Evolutionary conservation across 2,888 invertebrate genomes (phyloP), one percentile per base, ranked within the genome.

Genomic region (Drosophila neoperkinsi): DNA sequence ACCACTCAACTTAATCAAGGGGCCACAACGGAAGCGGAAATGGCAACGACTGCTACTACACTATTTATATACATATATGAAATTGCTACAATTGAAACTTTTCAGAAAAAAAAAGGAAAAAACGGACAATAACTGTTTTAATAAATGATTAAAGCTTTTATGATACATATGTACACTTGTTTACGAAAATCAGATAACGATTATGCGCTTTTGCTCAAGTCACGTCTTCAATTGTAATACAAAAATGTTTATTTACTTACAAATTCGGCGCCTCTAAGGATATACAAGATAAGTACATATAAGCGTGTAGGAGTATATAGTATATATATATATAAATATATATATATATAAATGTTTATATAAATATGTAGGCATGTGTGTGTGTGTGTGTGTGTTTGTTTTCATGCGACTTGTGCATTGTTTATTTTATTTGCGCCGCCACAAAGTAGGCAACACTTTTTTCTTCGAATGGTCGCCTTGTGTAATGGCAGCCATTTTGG

Each of bases 231-330:
- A 55, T 74, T 88, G 77, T 75, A 71, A 71, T 90, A 86, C 59
- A 85, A 67, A 74, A 74, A 56, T 41, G 21, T 85, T 88, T 88
- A 85, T 85, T 85, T 83, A 83, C 85, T 90, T 81, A 83, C 78
- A 74, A 85, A 71, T 70, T 76, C 63, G 56, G 62, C 59, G 74
- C 64, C 31, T 77, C 34, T 60, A 63, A 46, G 43, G n/a, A 31
- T 71, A 52, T 63, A 63, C 33, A 60, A 53, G 61, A 60, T 69
- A 74, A 65, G 53, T 73, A 74, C 69, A 68, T 51, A 18, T 55
- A 51, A 51, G 49, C 58, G 70, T 61, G 33, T 55, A 49, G 51
- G 63, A 56, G 62, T 72, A 41, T 59, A 49, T 61, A 25, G 65
- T 51, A 56, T 76, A 41, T 55, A 52, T 55, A 52, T 64, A 50